These are phyloP conservation scores for Drosophila nikananu DNA, from an alignment of 1,140 invertebrate species.

Conservation along the genomic window DNA sequence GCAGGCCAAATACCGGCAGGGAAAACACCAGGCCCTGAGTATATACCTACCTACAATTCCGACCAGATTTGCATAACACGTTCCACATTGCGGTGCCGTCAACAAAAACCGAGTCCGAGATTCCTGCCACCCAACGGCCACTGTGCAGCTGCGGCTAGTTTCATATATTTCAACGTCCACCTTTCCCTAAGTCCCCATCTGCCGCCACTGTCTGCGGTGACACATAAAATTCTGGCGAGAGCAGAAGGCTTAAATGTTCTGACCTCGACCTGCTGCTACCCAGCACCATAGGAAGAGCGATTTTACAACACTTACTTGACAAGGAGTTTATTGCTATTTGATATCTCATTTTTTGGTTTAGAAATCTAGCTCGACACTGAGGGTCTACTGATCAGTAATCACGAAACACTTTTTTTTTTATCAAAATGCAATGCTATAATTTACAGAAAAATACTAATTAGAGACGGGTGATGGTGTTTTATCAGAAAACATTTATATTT, in stretches of 20 bases:
- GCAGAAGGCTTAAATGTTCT: background rate
- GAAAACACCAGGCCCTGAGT: conserved; percentile 26
- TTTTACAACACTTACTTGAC: background rate
- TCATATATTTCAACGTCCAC: conserved; percentile 42
- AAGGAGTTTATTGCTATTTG: background rate
- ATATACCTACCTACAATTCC: conserved; percentile 1
- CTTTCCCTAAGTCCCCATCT: conserved; percentile 3
- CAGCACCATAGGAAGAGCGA: background rate
- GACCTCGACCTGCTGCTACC: conserved; percentile 3
- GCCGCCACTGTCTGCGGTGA: conserved; percentile 13
- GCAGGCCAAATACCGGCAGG: conserved; percentile 41
- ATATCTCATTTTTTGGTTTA: background rate
- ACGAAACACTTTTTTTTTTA: background rate
- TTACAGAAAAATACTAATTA: background rate
- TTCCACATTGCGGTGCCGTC: conserved; percentile 48
- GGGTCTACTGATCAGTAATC: background rate
- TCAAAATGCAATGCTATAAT: background rate
- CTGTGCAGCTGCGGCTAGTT: conserved; percentile 55
- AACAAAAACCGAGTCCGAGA: conserved; percentile 41
- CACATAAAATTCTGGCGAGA: conserved; percentile 45
- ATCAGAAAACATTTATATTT: background rate
- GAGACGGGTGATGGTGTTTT: background rate
- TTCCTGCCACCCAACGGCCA: conserved; percentile 44
- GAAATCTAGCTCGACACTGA: background rate
- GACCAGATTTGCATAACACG: conserved; percentile 71